Base-by-base conservation (phyloP, 2,797 vertebrate species). In the Echiichthys vipera region DNA sequence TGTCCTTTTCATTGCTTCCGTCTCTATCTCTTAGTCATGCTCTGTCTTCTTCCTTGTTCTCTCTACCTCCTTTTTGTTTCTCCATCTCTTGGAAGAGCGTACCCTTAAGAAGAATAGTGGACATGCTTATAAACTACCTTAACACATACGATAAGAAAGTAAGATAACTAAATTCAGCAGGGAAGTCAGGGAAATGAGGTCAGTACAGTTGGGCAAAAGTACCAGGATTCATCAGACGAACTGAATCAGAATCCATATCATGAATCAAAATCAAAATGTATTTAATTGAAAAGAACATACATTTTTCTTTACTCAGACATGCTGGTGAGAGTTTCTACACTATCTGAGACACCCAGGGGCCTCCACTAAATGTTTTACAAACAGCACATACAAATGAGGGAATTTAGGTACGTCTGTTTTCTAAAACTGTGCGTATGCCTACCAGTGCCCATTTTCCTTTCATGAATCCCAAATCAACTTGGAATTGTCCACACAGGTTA, bases 21-120 rank as follows among this genome's bases (percentile, higher is more conserved):
- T 70, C 46, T 69, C 56, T 14, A 36, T 81, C 42, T 65, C 68
- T 73, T 17, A 58, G n/a, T 67, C 53, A 22, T 72, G 66, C 36
- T 63, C 51, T 51, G 50, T 67, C 65, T 36, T 63, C 34, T 37
- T 27, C 32, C 30, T 63, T 63, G 39, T 64, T 67, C 64, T 46
- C 32, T 39, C 39, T 68, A 18, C 37, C 6, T 58, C 32, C 40
- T 70, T 68, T 46, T 69, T 53, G 50, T 58, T 63, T 63, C 12
- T 45, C 29, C 0, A 2, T 78, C 64, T 70, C 20, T 59, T 40
- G 46, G 47, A 63, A 39, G 67, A 70, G 64, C 63, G 74, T 65
- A 27, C 32, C 43, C 17, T 27, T 17, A 27, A 11, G 5, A 40
- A 32, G 5, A 36, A 51, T 24, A 56, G 17, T 47, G 70, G 51